Percentiles rank a stretch among this genome's conserved stretches.
Evolutionary conservation across 2,113 vertebrate genomes (phyloP).

Genomic region (Ceyx cyanopectus): DNA sequence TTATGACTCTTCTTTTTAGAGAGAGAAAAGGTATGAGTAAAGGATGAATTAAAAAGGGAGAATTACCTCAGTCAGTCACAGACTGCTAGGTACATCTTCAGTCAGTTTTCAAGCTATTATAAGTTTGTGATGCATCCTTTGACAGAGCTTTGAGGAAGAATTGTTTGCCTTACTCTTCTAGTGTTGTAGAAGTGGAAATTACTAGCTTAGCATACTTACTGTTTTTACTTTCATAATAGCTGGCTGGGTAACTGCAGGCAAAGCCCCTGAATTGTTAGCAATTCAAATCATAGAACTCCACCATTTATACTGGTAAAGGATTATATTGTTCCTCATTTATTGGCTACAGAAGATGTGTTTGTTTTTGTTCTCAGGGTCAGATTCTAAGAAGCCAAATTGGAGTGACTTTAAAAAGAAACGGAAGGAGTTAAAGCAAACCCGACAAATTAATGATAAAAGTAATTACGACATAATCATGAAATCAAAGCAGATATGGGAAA

Average conservation of each 20-base stretch:
- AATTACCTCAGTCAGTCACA: not conserved
- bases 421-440: slow-evolving; percentile 88
- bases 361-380: slow-evolving; percentile 72
- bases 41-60: not conserved
- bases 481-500: slow-evolving; percentile 92
- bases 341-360: not conserved
- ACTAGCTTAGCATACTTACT: not conserved
- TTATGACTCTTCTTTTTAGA: not conserved
- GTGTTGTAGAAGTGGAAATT: not conserved
- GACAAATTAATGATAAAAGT: slow-evolving; percentile 83
- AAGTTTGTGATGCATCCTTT: not conserved
- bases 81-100: not conserved
- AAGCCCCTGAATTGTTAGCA: not conserved
- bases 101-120: not conserved
- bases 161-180: not conserved
- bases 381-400: slow-evolving; percentile 88
- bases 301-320: not conserved
- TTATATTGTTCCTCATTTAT: not conserved
- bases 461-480: slow-evolving; percentile 86
- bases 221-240: not conserved
- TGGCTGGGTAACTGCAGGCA: not conserved
- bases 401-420: slow-evolving; percentile 87
- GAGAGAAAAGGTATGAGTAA: not conserved
- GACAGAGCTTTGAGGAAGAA: not conserved
- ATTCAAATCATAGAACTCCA: not conserved